A percentile compares a stretch with the other conserved stretches of the same genome.
These are phyloP conservation scores for Tryphoninae sp. DNA, from an alignment of 2,888 invertebrate species.

Conservation along the genomic window DNA sequence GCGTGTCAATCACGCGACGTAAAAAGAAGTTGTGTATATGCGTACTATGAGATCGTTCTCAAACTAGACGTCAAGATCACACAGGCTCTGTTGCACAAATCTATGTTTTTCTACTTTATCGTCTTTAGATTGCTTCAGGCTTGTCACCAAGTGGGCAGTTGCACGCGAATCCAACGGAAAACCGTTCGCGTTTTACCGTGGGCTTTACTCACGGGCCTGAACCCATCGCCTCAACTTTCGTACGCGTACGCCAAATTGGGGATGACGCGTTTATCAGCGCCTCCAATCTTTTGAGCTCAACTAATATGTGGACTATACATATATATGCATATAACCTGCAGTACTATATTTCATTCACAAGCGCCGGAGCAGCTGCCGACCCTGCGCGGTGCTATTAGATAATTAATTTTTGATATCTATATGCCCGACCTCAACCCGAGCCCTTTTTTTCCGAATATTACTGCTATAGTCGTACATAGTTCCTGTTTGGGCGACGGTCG, in stretches of 20 bases:
- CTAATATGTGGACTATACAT: conserved; percentile 3
- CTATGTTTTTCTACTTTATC: no score
- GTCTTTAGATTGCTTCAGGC: no score
- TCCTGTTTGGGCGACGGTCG: no score
- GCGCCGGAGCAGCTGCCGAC: conserved; percentile 31
- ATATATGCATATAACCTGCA: conserved; percentile 11
- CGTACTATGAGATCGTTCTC: neutral
- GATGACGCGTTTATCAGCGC: conserved; percentile 59
- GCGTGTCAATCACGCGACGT: neutral
- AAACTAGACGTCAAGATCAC: no score
- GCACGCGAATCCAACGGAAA: conserved; percentile 31
- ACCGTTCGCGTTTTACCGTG: conserved; percentile 35
- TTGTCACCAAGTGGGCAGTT: no score
- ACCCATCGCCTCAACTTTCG: conserved; percentile 46
- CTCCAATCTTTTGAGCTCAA: conserved; percentile 48
- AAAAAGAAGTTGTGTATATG: no score
- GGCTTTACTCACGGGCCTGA: conserved; percentile 36
- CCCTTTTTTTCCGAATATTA: no score
- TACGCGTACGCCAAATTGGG: conserved; percentile 51
- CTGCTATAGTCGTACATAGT: no score
- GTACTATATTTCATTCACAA: conserved; percentile 41
- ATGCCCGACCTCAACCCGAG: no score
- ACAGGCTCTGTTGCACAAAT: no score
- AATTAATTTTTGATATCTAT: no score
- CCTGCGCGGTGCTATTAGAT: neutral